Conservation (phyloP, 2,797 vertebrate genomes). For the Morelia viridis region DNA sequence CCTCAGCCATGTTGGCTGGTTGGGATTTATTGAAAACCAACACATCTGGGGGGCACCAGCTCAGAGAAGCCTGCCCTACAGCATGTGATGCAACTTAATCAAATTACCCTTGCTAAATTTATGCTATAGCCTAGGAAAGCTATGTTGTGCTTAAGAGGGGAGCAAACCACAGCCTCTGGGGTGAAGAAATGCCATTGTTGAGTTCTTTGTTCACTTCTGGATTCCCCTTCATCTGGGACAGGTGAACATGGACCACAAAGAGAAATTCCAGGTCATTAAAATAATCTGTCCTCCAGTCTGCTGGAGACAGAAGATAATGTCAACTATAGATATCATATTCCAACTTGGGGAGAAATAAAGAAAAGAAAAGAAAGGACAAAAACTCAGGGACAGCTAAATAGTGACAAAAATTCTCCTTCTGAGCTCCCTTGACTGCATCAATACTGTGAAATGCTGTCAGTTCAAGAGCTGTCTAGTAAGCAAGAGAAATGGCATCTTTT, state of each 20-base stretch:
- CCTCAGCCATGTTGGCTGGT: background rate
- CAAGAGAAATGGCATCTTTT: background rate
- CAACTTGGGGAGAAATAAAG: background rate
- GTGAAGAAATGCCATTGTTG: background rate
- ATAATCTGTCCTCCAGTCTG: background rate
- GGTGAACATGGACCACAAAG: background rate
- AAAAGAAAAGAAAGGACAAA: background rate
- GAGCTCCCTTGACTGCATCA: background rate
- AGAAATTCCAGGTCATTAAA: constrained; percentile 19
- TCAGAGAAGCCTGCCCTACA: background rate
- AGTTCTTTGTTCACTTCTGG: background rate
- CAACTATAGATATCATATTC: background rate
- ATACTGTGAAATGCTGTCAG: background rate
- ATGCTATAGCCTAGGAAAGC: background rate
- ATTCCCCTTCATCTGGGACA: background rate
- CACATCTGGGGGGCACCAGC: background rate
- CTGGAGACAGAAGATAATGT: background rate
- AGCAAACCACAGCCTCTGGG: background rate
- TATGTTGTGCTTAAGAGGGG: background rate
- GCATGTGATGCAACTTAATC: background rate
- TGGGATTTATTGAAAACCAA: background rate
- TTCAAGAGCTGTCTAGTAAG: background rate
- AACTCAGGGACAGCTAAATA: background rate
- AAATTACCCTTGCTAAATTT: background rate
- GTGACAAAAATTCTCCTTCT: constrained; percentile 2